Evolutionary conservation across 2,888 invertebrate genomes (phyloP), one percentile per base, ranked within the genome.

Genomic region (Brassicogethes aeneus): DNA sequence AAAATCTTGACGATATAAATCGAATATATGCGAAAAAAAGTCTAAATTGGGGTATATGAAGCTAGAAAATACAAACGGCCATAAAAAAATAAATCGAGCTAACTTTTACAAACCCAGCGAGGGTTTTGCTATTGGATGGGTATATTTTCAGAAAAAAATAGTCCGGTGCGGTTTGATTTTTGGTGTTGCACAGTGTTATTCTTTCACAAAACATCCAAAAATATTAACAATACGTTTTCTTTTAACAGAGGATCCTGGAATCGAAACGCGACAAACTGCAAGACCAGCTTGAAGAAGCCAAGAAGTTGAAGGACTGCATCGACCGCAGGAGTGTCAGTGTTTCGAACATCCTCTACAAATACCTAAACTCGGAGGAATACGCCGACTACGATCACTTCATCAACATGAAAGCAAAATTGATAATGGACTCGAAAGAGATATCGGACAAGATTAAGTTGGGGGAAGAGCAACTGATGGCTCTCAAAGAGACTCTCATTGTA

Each of bases 341-440:
- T 32, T 77, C 81, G 36, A 73, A 74, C 44, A 78, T 85, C 47
- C 70, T 90, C 45, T 74, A 77, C 50, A 80, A 82, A 62, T 81
- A 83, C 65, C 73, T 89, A 53, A 76, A 75, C 51, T 71, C 76
- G 36, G 84, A 85, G 44, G 82, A 86, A 59, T 82, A 79, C 60
- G 79, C 80, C 31, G 86, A 88, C 61, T 90, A 87, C 62, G 80
- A 83, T 56, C 85, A 85, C 62, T 90, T 86, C 68, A 82, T 89
- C 55, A 83, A 84, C 62, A 88, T 85, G 83, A 90, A 89, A 70
- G 84, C 86, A 17, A 87, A 86, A 67, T 70, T 90, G 48, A 81
- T 86, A 55, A 82, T 89, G 64, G 87, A 89, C 62, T 76, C 81
- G 42, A 77, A 86, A 54, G 88, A 90, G 62, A 80, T 89, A 51